Conservation (phyloP, 1,140 invertebrate species). For the Zaprionus kolodkinae region DNA sequence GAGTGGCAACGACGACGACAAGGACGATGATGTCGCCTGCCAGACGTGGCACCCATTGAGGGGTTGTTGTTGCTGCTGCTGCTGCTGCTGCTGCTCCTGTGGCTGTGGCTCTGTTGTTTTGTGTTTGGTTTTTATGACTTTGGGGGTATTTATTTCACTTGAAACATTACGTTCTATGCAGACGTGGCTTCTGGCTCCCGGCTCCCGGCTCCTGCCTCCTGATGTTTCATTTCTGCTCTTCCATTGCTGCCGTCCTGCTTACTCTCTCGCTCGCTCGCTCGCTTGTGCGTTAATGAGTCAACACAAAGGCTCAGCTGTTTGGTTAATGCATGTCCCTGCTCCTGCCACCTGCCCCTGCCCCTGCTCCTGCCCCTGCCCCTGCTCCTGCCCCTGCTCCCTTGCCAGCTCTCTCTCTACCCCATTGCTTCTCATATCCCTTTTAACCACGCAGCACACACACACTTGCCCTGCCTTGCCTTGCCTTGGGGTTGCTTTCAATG, state of each 20-base stretch:
- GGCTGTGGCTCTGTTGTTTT: constrained; percentile 39
- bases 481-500: constrained; percentile 49
- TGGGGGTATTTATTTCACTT: constrained; percentile 80
- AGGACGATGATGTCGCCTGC: constrained; percentile 60
- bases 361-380: constrained; percentile 26
- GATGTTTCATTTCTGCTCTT: constrained; percentile 74
- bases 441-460: constrained; percentile 14
- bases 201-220: constrained; percentile 43
- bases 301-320: constrained; percentile 82
- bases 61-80: constrained; percentile 34
- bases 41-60: constrained; percentile 71
- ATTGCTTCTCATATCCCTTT: constrained; percentile 29
- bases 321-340: constrained; percentile 66
- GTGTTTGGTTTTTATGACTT: constrained; percentile 74
- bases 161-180: constrained; percentile 49
- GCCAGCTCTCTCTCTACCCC: constrained; percentile 22
- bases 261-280: constrained; percentile 21
- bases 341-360: constrained; percentile 13
- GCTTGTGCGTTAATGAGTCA: constrained; percentile 75
- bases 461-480: constrained; percentile 7
- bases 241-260: constrained; percentile 9
- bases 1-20: constrained; percentile 57
- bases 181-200: constrained; percentile 36
- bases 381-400: too few relatives aligned
- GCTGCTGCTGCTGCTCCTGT: constrained; percentile 17